Conservation (phyloP, 2,888 invertebrate genomes). For the Stomorhina lunata region DNA sequence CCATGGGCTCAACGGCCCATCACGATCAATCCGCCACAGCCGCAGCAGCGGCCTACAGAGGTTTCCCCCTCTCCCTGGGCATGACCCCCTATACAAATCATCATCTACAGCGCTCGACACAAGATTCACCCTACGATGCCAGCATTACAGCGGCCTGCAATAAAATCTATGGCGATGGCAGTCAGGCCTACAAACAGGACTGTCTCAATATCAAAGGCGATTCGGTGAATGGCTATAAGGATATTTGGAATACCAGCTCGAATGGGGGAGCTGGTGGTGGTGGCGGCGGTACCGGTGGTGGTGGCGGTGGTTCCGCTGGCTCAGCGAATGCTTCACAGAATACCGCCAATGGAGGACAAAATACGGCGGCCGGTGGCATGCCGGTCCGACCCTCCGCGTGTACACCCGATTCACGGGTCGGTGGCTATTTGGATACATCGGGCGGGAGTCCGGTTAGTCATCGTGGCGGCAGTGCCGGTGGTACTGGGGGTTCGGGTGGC, state of each 20-base stretch:
- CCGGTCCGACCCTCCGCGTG: constrained; percentile 92
- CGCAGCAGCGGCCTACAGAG: constrained; percentile 87
- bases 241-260: constrained; percentile 83
- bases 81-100: constrained; percentile 93
- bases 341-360: constrained; percentile 83
- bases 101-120: constrained; percentile 88
- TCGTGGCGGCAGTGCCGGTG: constrained; percentile 85
- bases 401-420: constrained; percentile 92
- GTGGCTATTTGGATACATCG: constrained; percentile 88
- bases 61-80: constrained; percentile 91
- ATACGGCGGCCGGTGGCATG: constrained; percentile 80
- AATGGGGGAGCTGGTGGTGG: constrained; percentile 82
- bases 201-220: constrained; percentile 84
- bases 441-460: constrained; percentile 85
- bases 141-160: constrained; percentile 92
- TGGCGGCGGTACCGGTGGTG: constrained; percentile 81
- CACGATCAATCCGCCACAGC: constrained; percentile 86
- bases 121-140: constrained; percentile 95
- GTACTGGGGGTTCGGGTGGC: constrained; percentile 84
- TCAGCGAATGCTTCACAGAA: constrained; percentile 79
- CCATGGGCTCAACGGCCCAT: constrained; percentile 84
- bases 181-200: constrained; percentile 84
- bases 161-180: constrained; percentile 82
- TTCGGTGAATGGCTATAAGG: constrained; percentile 81
- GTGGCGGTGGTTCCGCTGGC: constrained; percentile 83